Evolutionary conservation across 1,140 invertebrate species (phyloP), one percentile per base, ranked within the genome.

Genomic region (Aphaenogaster floridana): DNA sequence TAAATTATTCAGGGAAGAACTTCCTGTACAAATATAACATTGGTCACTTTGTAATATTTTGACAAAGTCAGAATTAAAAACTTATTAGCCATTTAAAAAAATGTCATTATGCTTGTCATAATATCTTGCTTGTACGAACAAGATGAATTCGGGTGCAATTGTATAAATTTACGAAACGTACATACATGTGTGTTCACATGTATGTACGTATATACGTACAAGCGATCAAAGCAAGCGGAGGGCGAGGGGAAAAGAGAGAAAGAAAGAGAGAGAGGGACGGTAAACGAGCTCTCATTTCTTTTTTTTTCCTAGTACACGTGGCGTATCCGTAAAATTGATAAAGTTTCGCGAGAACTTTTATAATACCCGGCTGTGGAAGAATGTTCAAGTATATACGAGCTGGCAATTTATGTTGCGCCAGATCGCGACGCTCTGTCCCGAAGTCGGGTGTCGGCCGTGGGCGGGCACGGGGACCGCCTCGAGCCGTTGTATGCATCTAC

Each of bases 321-420:
- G 93, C 91, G 93, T 94, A 95, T 95, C 92, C 93, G 93, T 95
- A 94, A 95, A 95, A 95, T 95, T 95, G 94, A 95, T 95, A 95
- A 95, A 95, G 95, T 95, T 95, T 95, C 87, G 78, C 74, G 86
- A 90, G 88, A 95, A 95, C 94, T 95, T 95, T 95, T 94, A 94
- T 94, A 95, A 95, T 95, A 95, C 92, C 93, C 74, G 78, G 88
- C 90, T 71, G 84, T 88, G 91, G 90, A 94, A 94, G 93, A 94
- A 95, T 94, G 91, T 93, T 93, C 92, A 92, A 94, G 93, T 93
- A 93, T 94, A 94, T 94, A 94, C 91, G 92, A 93, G 89, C 92
- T 92, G 91, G 93, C 93, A 94, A 94, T 94, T 94, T 94, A 94
- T 94, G 93, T 94, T 92, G 86, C 74, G 74, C 63, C 68, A 54